Evolutionary conservation across 2,113 vertebrate genomes (phyloP).

Genomic region (Strix uralensis): DNA sequence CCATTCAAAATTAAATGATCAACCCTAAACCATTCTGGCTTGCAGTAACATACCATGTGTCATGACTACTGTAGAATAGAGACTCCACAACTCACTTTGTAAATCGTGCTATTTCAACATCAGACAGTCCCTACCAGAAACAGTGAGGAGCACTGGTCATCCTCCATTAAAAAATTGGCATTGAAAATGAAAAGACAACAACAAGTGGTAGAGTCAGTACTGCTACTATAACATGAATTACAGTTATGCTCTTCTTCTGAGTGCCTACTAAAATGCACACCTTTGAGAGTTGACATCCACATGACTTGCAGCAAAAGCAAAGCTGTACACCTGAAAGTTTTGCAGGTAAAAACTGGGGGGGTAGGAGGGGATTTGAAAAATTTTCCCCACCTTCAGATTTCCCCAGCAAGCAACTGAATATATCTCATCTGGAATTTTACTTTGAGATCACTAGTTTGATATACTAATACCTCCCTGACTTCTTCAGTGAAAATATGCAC

Average conservation of each 20-base stretch:
- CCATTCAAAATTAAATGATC: background rate
- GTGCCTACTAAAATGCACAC: background rate
- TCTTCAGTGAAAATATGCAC: background rate
- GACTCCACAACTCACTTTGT: accelerated
- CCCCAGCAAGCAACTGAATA: background rate
- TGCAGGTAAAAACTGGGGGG: background rate
- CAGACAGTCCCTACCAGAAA: background rate
- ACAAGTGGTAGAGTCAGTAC: background rate
- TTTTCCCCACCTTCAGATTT: background rate
- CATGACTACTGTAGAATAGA: background rate
- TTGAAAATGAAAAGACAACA: background rate
- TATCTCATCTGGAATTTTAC: background rate
- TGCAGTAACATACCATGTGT: background rate
- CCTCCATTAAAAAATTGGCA: background rate
- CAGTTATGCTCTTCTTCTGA: background rate
- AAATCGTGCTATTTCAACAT: background rate
- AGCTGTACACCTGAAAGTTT: background rate
- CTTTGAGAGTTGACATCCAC: background rate
- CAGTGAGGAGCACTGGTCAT: background rate
- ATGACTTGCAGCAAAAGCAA: background rate
- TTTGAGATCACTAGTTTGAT: background rate
- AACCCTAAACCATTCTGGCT: background rate
- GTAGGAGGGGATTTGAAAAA: accelerated
- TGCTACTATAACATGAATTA: background rate
- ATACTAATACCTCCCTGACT: background rate